These are phyloP conservation scores for Nephrotoma guestfalica DNA, from an alignment of 2,888 invertebrate genomes.

Conservation along the genomic window DNA sequence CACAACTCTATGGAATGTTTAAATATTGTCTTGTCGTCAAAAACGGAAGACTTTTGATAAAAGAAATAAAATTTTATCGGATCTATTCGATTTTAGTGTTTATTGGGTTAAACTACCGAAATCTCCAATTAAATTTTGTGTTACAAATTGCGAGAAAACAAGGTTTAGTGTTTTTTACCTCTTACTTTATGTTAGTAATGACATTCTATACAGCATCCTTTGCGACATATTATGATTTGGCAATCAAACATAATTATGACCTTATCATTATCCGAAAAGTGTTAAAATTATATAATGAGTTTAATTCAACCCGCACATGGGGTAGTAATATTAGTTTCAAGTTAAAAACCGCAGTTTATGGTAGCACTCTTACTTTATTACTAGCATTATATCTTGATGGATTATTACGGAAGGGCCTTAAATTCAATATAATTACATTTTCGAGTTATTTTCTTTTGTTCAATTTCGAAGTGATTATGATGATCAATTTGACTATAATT, in stretches of 20 bases:
- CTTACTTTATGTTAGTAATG: neutral
- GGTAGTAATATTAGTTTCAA: neutral
- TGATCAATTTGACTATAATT: neutral
- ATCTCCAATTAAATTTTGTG: neutral
- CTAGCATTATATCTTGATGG: no score
- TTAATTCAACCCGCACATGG: neutral
- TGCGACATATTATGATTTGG: neutral
- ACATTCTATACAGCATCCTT: neutral
- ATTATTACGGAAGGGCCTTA: no score
- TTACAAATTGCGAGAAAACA: neutral
- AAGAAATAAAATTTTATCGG: neutral
- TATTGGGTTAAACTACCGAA: neutral
- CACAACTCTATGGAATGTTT: neutral
- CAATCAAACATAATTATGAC: neutral
- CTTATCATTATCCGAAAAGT: neutral
- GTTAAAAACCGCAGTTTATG: neutral
- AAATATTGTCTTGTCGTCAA: neutral
- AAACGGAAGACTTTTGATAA: neutral
- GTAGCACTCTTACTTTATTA: neutral
- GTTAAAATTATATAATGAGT: neutral
- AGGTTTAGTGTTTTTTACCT: neutral
- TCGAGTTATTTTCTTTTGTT: neutral
- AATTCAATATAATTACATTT: no score
- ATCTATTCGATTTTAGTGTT: neutral
- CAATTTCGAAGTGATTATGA: neutral